These are phyloP conservation scores for Coecobrya sp. DNA, from an alignment of 2,888 invertebrate genomes.

Conservation along the genomic window DNA sequence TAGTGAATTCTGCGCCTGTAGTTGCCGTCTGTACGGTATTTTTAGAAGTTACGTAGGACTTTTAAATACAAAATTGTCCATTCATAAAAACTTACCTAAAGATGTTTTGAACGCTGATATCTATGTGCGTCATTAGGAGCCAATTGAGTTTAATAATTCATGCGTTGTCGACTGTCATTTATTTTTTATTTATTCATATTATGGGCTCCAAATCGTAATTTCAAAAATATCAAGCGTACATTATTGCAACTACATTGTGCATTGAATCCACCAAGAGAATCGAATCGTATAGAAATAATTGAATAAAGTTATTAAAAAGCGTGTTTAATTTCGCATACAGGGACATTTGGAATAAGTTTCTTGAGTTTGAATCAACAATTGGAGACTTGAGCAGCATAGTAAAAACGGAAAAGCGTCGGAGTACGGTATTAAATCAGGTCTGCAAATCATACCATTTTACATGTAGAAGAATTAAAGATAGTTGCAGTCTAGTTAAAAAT, in stretches of 20 bases:
- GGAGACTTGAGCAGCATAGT: constrained; percentile 99
- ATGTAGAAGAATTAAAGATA: not conserved
- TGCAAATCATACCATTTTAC: not conserved
- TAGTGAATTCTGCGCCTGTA: constrained; percentile 6
- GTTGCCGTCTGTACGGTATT: not conserved
- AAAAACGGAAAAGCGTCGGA: constrained; percentile 98
- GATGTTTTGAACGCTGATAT: no score
- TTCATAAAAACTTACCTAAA: no score
- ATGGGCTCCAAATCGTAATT: no score
- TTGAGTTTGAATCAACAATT: constrained; percentile 99
- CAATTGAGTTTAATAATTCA: no score
- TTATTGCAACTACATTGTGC: not conserved
- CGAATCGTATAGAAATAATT: no score
- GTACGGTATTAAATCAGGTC: constrained; percentile 96
- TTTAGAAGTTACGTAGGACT: no score
- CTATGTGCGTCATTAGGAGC: no score
- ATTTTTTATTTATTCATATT: no score
- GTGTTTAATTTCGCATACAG: constrained; percentile 88
- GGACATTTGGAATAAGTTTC: constrained; percentile 99
- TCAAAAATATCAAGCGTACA: not conserved
- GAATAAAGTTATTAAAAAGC: not conserved
- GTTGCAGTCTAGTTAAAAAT: no score
- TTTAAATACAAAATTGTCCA: no score
- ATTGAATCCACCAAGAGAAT: constrained; percentile 4
- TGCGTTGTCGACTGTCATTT: no score